Evolutionary conservation across 2,888 invertebrate genomes (phyloP).

Genomic region (Dynastes maya): DNA sequence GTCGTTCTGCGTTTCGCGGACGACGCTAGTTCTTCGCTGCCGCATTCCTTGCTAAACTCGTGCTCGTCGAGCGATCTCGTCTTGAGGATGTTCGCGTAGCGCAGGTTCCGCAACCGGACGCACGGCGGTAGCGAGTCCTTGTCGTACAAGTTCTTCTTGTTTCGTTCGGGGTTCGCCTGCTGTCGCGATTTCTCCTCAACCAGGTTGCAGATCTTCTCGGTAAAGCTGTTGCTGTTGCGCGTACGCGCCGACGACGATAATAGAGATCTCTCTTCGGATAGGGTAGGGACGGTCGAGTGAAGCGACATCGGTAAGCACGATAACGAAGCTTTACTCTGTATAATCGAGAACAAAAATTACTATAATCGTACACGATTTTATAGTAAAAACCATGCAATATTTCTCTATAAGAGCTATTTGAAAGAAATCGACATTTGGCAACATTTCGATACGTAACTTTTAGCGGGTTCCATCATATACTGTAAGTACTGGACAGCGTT

Average conservation of each 20-base stretch:
- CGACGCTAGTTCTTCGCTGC: conserved; percentile 57
- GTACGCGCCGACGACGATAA: background rate
- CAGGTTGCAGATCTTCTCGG: conserved; percentile 44
- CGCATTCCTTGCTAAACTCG: conserved; percentile 81
- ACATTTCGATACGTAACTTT: too few relatives aligned
- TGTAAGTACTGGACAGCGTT: too few relatives aligned
- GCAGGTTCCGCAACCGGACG: conserved; percentile 76
- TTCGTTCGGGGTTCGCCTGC: background rate
- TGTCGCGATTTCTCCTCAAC: conserved; percentile 42
- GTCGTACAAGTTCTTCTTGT: conserved; percentile 44
- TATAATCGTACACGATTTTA: too few relatives aligned
- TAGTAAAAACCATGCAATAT: too few relatives aligned
- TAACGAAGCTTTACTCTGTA: too few relatives aligned
- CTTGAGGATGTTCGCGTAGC: conserved; percentile 74
- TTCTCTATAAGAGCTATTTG: too few relatives aligned
- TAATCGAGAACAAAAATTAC: too few relatives aligned
- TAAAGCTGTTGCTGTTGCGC: conserved; percentile 32
- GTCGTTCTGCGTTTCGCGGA: conserved; percentile 57
- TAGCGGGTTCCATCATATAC: too few relatives aligned
- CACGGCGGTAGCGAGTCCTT: conserved; percentile 74
- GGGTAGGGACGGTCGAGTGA: too few relatives aligned
- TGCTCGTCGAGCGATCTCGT: conserved; percentile 83
- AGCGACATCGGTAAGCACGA: too few relatives aligned
- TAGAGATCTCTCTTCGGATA: background rate
- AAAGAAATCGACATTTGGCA: too few relatives aligned